These are phyloP conservation scores for Hycleus phaleratus DNA, from an alignment of 1,140 invertebrate species.

Conservation along the genomic window DNA sequence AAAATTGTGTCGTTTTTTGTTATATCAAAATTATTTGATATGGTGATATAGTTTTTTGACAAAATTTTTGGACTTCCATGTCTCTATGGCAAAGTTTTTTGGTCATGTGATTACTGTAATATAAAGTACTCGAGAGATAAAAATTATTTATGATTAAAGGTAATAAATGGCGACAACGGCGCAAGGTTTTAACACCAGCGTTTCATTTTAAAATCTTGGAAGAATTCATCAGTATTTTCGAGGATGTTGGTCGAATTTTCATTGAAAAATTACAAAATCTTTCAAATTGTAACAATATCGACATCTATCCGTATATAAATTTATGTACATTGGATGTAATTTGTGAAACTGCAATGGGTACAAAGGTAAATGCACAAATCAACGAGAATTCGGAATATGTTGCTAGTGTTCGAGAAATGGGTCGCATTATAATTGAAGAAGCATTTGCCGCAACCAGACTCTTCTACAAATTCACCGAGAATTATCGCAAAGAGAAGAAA, in stretches of 20 bases:
- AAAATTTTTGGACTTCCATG: no score
- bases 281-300: slow-evolving; percentile 42
- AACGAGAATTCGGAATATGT: slow-evolving; percentile 66
- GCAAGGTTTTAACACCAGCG: slow-evolving; percentile 69
- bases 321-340: slow-evolving; percentile 67
- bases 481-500: slow-evolving; percentile 38
- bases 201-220: slow-evolving; percentile 80
- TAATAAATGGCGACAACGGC: slow-evolving; percentile 51
- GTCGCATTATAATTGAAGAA: slow-evolving; percentile 37
- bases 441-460: slow-evolving; percentile 38
- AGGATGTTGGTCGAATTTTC: slow-evolving; percentile 56
- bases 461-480: slow-evolving; percentile 25
- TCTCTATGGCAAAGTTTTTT: no score
- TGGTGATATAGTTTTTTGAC: no score
- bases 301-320: slow-evolving; percentile 59
- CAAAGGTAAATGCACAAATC: slow-evolving; percentile 59
- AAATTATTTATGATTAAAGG: not conserved
- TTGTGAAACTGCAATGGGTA: slow-evolving; percentile 76
- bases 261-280: slow-evolving; percentile 48
- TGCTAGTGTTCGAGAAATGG: slow-evolving; percentile 53
- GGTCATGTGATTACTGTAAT: no score
- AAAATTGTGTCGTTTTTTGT: no score
- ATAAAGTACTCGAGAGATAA: no score
- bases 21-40: no score
- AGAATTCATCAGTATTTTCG: slow-evolving; percentile 65